A percentile compares a stretch with the other conserved stretches of the same genome.
Conservation (phyloP, 2,888 invertebrate species). For the Alloscopus bannaensis region DNA sequence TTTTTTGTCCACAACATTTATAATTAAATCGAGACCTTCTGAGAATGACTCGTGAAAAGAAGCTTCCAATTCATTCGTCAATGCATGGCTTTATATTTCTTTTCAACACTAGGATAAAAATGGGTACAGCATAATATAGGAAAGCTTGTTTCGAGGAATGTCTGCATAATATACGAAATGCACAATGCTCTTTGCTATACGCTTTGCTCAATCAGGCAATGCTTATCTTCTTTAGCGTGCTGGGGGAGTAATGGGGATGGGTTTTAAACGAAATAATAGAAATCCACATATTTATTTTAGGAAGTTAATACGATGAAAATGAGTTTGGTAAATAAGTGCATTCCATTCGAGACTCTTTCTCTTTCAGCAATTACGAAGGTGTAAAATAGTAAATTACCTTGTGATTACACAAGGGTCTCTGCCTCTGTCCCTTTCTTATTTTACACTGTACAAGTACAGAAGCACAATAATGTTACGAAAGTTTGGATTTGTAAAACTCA, state of each 20-base stretch:
- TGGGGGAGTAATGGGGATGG: background rate
- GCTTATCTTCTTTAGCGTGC: background rate
- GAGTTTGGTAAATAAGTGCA: background rate
- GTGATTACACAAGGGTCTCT: background rate
- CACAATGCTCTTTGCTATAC: background rate
- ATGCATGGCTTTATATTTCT: background rate
- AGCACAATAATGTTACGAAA: no score
- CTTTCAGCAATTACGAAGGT: background rate
- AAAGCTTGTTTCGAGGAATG: background rate
- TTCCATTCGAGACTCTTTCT: background rate
- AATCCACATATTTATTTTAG: background rate
- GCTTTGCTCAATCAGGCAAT: background rate
- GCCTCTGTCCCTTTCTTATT: no score
- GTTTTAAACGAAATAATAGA: background rate
- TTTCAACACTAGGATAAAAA: background rate
- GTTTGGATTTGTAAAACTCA: no score
- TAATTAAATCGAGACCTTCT: no score
- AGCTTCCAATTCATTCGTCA: no score
- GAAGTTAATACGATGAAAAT: background rate
- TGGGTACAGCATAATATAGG: background rate
- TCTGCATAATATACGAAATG: background rate
- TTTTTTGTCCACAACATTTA: no score
- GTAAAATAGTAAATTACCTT: constrained; percentile 14
- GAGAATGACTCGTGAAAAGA: no score
- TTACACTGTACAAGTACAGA: no score